These are phyloP conservation scores for Salminus brasiliensis DNA, from an alignment of 2,113 vertebrate species.

Conservation along the genomic window DNA sequence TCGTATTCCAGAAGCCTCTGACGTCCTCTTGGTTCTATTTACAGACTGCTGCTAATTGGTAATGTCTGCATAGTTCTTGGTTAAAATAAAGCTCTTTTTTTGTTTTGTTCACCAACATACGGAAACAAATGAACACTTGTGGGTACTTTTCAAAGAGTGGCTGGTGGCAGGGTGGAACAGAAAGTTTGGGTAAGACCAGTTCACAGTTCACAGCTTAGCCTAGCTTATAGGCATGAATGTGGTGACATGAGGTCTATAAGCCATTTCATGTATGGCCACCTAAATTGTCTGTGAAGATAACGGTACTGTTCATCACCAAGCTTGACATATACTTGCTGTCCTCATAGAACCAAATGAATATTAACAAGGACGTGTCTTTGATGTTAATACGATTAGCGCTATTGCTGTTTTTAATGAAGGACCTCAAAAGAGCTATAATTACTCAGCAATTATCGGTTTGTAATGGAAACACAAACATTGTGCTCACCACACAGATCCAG, in stretches of 20 bases:
- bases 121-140: no score
- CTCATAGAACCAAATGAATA: constrained; percentile 40
- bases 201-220: no score
- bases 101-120: no score
- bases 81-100: no score
- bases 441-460: constrained; percentile 53
- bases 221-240: constrained; percentile 7
- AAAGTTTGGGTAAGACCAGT: no score
- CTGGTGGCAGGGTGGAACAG: no score
- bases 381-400: constrained; percentile 33
- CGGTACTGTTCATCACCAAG: constrained; percentile 20
- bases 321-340: constrained; percentile 13
- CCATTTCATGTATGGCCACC: not conserved
- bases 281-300: not conserved
- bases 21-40: no score
- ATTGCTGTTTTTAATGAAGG: constrained; percentile 29
- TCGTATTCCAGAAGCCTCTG: no score
- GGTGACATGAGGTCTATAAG: not conserved
- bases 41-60: no score
- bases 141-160: no score
- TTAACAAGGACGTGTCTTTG: constrained; percentile 37
- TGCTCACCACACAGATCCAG: not conserved
- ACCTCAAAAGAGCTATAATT: constrained; percentile 51
- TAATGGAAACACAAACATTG: constrained; percentile 46
- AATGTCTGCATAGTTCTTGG: no score